Evolutionary conservation across 2,888 invertebrate species (phyloP).

Genomic region (Choristoneura rosaceana): DNA sequence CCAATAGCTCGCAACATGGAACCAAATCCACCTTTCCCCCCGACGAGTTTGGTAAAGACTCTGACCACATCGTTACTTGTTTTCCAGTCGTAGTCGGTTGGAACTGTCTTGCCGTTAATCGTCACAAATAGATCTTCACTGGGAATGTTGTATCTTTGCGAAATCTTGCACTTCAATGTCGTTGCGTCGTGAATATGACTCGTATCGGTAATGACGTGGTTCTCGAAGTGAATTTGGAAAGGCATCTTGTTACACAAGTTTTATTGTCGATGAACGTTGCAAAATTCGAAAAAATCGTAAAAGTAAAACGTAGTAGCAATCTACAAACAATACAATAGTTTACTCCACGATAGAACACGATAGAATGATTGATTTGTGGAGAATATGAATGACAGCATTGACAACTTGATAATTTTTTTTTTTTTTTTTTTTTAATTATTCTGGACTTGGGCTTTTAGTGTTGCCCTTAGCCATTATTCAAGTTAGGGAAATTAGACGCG

Average conservation of each 20-base stretch:
- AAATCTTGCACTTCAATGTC: constrained; percentile 64
- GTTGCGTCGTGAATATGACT: constrained; percentile 50
- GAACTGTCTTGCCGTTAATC: constrained; percentile 80
- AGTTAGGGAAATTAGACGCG: no score
- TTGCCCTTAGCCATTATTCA: no score
- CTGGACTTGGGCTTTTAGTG: no score
- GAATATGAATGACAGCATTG: no score
- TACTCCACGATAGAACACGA: no score
- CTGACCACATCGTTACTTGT: constrained; percentile 77
- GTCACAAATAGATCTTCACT: constrained; percentile 80
- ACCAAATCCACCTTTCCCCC: constrained; percentile 99
- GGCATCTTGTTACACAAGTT: constrained; percentile 56
- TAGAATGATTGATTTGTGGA: no score
- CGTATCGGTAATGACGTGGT: constrained; percentile 52
- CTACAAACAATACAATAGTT: not conserved
- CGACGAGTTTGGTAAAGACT: constrained; percentile 86
- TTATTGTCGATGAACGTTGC: not conserved
- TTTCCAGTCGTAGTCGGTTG: constrained; percentile 60
- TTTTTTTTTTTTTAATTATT: no score
- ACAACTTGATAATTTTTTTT: no score
- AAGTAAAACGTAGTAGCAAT: not conserved
- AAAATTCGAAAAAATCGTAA: not conserved
- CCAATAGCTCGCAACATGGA: constrained; percentile 99
- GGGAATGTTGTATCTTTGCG: constrained; percentile 70
- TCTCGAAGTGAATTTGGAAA: constrained; percentile 66